Evolutionary conservation across 2,797 vertebrate species (phyloP).

Genomic region (Micromesistius poutassou): DNA sequence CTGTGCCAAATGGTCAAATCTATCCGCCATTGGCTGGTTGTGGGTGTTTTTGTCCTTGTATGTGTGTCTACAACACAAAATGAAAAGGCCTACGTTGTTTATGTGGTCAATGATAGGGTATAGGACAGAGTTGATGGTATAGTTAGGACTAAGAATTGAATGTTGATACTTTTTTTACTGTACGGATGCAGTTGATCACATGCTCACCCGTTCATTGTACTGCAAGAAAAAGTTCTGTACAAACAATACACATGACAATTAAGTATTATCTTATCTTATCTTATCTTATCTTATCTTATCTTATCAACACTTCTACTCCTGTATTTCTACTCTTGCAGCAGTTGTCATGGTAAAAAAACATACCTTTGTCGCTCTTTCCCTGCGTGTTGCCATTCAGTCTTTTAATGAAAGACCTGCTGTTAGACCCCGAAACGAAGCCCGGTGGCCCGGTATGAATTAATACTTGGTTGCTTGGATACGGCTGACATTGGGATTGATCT

Average conservation of each 20-base stretch:
- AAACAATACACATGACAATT: no score
- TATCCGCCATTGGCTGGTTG: not conserved
- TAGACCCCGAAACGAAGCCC: conserved; percentile 21
- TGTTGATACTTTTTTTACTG: no score
- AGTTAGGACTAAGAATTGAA: no score
- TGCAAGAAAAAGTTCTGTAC: no score
- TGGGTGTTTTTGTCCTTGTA: not conserved
- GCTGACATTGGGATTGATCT: conserved; percentile 19
- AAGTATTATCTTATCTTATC: no score
- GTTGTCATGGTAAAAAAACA: not conserved
- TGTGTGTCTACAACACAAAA: not conserved
- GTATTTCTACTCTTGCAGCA: not conserved
- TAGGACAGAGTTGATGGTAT: not conserved
- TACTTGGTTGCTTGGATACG: conserved; percentile 40
- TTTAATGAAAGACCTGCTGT: conserved; percentile 12
- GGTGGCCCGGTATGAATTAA: conserved; percentile 11
- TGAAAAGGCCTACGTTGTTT: not conserved
- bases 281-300: no score
- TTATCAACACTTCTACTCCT: not conserved
- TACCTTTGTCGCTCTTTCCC: not conserved
- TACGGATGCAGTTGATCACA: not conserved
- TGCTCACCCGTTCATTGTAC: not conserved
- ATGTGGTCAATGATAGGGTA: not conserved
- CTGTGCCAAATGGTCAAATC: not conserved
- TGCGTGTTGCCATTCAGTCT: not conserved